phyloP scores from a whole-genome alignment of 2,113 vertebrate genomes.

The Labrus mixtus region DNA sequence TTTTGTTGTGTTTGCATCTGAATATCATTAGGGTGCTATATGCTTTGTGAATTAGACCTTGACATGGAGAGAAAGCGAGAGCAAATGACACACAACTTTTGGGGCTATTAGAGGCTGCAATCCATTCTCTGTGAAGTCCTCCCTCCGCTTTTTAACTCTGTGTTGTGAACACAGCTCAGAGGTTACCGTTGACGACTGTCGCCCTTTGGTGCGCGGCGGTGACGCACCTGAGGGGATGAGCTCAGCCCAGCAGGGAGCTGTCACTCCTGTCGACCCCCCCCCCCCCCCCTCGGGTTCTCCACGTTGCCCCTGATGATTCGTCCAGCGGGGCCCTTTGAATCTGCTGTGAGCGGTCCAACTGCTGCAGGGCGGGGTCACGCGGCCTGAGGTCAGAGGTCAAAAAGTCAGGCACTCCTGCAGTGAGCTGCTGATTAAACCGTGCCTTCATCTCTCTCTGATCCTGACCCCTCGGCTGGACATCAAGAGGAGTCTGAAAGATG shows the following conservation, averaged over 20 bases:
- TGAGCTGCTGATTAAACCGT: conserved; percentile 54
- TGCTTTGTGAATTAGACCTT: too few species aligned
- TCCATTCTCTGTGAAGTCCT: background rate
- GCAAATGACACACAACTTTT: too few species aligned
- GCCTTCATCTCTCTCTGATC: conserved; percentile 72
- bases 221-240: conserved; percentile 74
- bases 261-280: conserved; percentile 42
- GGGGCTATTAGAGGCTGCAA: too few species aligned
- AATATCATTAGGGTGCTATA: too few species aligned
- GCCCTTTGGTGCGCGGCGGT: conserved; percentile 62
- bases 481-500: conserved; percentile 47
- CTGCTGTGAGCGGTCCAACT: conserved; percentile 5
- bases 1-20: too few species aligned
- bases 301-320: background rate
- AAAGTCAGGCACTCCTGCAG: conserved; percentile 52
- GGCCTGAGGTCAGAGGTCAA: conserved; percentile 46
- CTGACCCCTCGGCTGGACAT: conserved; percentile 65
- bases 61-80: too few species aligned
- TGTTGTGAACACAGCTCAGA: background rate
- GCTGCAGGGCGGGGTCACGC: conserved; percentile 57
- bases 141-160: background rate
- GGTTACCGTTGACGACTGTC: background rate
- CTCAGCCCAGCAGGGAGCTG: conserved; percentile 38
- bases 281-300: conserved; percentile 41
- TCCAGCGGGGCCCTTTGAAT: conserved; percentile 51